Conservation (phyloP, 23 tunicate genomes). For the Ascidia mentula region DNA sequence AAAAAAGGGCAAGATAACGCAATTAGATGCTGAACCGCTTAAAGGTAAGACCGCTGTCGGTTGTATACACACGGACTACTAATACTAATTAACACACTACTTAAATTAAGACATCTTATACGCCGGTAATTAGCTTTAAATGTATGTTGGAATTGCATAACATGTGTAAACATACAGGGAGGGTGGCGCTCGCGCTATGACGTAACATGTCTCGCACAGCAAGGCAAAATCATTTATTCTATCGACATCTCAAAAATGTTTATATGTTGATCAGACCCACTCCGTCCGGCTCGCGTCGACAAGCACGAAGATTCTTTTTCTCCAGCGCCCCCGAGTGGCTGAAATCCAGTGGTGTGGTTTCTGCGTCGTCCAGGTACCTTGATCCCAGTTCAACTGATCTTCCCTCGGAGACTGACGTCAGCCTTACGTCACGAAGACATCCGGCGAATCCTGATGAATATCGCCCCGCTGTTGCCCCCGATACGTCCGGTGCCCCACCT, state of each 20-base stretch:
- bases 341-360: constrained; percentile 46
- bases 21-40: neutral
- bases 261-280: neutral
- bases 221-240: no score
- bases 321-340: constrained; percentile 54
- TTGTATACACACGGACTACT: no score
- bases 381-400: constrained; percentile 52
- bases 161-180: no score
- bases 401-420: constrained; percentile 41
- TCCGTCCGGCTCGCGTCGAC: neutral
- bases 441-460: constrained; percentile 74
- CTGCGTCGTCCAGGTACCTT: constrained; percentile 49
- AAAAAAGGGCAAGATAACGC: neutral
- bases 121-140: no score
- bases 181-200: no score
- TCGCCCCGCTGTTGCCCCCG: constrained; percentile 62
- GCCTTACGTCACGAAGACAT: constrained; percentile 47
- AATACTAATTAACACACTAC: no score
- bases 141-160: no score
- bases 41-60: neutral
- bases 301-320: constrained; percentile 43
- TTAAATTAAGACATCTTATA: no score
- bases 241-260: neutral
- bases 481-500: constrained; percentile 89
- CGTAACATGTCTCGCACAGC: no score